Conservation (phyloP, 2,888 invertebrate genomes). For the Flexamia atlantica region DNA sequence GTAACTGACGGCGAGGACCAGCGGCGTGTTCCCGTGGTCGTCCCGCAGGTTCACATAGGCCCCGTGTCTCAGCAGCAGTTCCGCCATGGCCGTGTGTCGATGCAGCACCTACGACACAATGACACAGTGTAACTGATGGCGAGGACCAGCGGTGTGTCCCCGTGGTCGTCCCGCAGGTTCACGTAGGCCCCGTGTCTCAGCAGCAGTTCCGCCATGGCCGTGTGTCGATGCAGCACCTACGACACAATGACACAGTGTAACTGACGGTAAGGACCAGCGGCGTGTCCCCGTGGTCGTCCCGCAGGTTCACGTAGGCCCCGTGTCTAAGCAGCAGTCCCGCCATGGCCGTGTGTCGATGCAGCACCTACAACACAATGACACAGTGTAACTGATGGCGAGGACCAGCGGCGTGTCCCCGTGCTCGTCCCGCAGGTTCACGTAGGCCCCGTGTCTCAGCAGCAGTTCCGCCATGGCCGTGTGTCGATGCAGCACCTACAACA, state of each 20-base stretch:
- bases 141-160: no score
- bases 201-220: no score
- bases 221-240: conserved; percentile 81
- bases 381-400: no score
- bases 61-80: conserved; percentile 78
- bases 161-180: no score
- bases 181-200: conserved; percentile 79
- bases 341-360: conserved; percentile 80
- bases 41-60: conserved; percentile 81
- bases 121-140: no score
- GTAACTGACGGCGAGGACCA: conserved; percentile 79
- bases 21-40: conserved; percentile 83
- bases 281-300: conserved; percentile 83
- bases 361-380: no score
- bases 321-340: conserved; percentile 78
- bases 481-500: conserved; percentile 80
- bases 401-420: no score
- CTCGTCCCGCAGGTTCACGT: conserved; percentile 79
- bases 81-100: conserved; percentile 79
- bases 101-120: no score
- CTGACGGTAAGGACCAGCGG: conserved; percentile 81
- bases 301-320: conserved; percentile 80
- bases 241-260: no score
- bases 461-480: no score
- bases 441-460: conserved; percentile 78